A percentile compares a stretch with the other conserved stretches of the same genome.
phyloP scores from a whole-genome alignment of 2,113 vertebrate genomes.

The Nerophis ophidion region DNA sequence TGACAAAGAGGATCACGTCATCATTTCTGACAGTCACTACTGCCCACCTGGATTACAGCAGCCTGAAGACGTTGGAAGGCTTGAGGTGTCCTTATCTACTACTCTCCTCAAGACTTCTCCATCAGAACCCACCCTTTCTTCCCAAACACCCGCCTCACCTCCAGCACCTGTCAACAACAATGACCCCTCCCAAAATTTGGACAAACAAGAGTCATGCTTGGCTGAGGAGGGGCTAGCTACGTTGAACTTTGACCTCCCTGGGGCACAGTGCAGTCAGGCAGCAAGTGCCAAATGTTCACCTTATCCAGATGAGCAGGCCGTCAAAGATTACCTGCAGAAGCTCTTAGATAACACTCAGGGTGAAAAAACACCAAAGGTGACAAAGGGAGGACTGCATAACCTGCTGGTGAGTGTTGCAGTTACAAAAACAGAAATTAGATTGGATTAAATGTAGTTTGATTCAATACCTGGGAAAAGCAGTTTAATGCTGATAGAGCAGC shows the following conservation, averaged over 20 bases:
- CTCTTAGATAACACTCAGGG: constrained; percentile 66
- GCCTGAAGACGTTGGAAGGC: constrained; percentile 63
- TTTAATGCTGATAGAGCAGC: no score
- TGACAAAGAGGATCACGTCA: constrained; percentile 96
- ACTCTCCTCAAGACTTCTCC: constrained; percentile 47
- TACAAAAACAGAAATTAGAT: no score
- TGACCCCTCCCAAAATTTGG: background rate
- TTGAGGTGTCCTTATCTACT: constrained; percentile 7
- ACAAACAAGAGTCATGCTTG: constrained; percentile 23
- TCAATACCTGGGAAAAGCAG: no score
- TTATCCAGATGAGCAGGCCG: constrained; percentile 73
- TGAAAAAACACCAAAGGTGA: constrained; percentile 48
- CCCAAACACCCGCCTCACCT: constrained; percentile 16
- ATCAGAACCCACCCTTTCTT: constrained; percentile 54
- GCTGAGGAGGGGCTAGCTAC: constrained; percentile 33
- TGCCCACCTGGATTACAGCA: constrained; percentile 79
- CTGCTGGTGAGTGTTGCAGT: constrained; percentile 54
- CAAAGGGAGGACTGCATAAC: constrained; percentile 40
- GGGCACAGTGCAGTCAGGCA: background rate
- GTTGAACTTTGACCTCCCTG: constrained; percentile 3
- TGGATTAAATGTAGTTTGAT: no score
- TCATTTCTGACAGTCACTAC: constrained; percentile 94
- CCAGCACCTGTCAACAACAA: background rate
- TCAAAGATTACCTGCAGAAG: constrained; percentile 74
- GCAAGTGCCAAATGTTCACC: constrained; percentile 53